phyloP scores from a whole-genome alignment of 2,113 vertebrate species.

The Tachysurus vachellii region DNA sequence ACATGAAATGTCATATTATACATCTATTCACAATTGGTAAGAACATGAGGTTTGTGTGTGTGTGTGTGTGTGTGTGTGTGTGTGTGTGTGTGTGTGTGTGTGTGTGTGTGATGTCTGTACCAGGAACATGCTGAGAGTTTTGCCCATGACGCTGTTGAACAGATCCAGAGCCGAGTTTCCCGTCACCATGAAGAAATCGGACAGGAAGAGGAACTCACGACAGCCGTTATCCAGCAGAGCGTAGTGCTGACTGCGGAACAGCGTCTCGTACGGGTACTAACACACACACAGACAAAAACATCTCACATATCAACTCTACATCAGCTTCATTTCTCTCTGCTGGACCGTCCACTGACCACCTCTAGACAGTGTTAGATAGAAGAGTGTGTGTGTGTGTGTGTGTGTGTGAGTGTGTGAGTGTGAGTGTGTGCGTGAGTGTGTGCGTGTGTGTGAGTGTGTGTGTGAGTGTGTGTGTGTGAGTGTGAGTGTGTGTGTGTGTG shows the following conservation, averaged over 20 bases:
- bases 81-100: neutral
- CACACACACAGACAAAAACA: neutral
- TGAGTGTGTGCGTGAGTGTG: neutral
- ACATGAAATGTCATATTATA: neutral
- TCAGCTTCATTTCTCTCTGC: neutral
- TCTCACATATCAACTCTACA: neutral
- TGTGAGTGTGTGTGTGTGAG: neutral
- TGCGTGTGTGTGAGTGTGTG: neutral
- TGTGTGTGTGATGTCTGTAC: conserved; percentile 56
- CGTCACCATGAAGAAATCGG: conserved; percentile 87
- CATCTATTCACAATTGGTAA: neutral
- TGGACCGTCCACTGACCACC: neutral
- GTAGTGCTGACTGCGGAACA: conserved; percentile 93
- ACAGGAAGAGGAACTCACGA: conserved; percentile 87
- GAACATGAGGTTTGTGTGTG: neutral
- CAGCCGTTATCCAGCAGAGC: conserved; percentile 90
- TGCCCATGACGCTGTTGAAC: conserved; percentile 90
- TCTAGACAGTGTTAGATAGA: neutral
- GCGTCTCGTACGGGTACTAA: conserved; percentile 89
- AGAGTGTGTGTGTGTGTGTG: neutral
- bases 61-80: neutral
- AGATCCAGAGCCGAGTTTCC: conserved; percentile 83
- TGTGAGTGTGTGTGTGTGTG: neutral
- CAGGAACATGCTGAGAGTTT: conserved; percentile 85
- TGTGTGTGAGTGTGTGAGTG: neutral